Percentiles rank a stretch among this genome's conserved stretches.
Conservation (phyloP, 2,113 vertebrate species). For the Lophotis ruficrista region DNA sequence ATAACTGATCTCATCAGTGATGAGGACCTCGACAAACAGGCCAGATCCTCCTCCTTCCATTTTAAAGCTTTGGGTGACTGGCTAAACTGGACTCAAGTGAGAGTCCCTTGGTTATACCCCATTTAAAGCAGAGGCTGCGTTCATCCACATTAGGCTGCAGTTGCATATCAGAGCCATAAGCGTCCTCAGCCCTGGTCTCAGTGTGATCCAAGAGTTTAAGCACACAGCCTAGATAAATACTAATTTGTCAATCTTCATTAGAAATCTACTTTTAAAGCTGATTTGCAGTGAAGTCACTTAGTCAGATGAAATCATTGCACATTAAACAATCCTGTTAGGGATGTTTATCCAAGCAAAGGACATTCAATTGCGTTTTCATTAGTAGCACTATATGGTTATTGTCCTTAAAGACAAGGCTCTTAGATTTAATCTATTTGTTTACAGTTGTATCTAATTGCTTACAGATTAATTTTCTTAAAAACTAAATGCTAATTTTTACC, state of each 20-base stretch:
- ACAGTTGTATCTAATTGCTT: not conserved
- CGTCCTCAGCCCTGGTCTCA: not conserved
- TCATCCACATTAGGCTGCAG: not conserved
- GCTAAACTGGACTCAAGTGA: not conserved
- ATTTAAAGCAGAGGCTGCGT: not conserved
- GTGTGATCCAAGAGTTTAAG: not conserved
- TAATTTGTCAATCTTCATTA: conserved; percentile 3
- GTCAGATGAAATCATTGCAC: conserved; percentile 18
- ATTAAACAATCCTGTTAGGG: conserved; percentile 25
- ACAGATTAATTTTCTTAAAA: conserved; percentile 4
- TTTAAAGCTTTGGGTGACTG: not conserved
- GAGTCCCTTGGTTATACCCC: not conserved
- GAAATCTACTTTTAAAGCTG: not conserved
- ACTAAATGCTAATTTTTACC: not conserved
- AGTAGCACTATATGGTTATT: conserved; percentile 22
- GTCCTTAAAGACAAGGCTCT: conserved; percentile 31
- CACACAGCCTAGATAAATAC: not conserved
- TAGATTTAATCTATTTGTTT: not conserved
- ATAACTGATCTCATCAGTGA: not conserved
- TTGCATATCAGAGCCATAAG: not conserved
- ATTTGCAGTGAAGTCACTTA: not conserved
- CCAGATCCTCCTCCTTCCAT: not conserved
- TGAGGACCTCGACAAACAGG: not conserved
- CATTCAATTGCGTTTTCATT: conserved; percentile 26
- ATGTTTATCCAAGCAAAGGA: conserved; percentile 41